Conservation (phyloP, 2,888 invertebrate genomes). For the Pachliopta kotzebuea region DNA sequence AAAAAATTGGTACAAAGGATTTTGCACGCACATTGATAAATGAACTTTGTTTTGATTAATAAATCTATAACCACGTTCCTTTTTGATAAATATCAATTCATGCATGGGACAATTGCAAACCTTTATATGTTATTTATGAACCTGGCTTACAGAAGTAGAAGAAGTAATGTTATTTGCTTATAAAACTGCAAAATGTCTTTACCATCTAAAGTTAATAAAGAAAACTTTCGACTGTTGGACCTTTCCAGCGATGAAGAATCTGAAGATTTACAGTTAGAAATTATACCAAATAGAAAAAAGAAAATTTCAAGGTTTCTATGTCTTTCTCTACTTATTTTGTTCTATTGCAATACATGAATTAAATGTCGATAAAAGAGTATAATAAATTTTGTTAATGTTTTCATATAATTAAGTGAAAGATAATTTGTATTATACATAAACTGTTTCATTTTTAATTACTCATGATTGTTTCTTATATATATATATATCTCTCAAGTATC, state of each 20-base stretch:
- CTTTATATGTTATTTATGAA: background rate
- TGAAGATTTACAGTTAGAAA: conserved; percentile 80
- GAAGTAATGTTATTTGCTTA: conserved; percentile 58
- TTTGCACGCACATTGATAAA: background rate
- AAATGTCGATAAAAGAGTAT: background rate
- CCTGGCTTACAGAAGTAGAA: conserved; percentile 21
- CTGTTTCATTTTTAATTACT: no score
- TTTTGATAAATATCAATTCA: background rate
- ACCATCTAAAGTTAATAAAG: conserved; percentile 77
- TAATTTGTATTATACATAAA: no score
- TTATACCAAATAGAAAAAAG: conserved; percentile 79
- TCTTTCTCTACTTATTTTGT: background rate
- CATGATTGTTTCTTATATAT: no score
- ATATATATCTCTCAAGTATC: no score
- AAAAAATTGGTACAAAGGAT: background rate
- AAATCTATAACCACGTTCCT: conserved; percentile 1
- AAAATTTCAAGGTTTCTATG: conserved; percentile 75
- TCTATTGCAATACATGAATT: background rate
- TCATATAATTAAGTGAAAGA: no score
- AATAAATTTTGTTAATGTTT: background rate
- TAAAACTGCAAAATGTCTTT: conserved; percentile 56
- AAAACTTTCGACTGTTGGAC: conserved; percentile 83
- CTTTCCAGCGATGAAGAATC: conserved; percentile 82
- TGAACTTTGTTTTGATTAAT: conserved; percentile 9
- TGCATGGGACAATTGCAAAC: background rate